Evolutionary conservation across 2,888 invertebrate genomes (phyloP), one percentile per base, ranked within the genome.

Genomic region (Elegia similella): DNA sequence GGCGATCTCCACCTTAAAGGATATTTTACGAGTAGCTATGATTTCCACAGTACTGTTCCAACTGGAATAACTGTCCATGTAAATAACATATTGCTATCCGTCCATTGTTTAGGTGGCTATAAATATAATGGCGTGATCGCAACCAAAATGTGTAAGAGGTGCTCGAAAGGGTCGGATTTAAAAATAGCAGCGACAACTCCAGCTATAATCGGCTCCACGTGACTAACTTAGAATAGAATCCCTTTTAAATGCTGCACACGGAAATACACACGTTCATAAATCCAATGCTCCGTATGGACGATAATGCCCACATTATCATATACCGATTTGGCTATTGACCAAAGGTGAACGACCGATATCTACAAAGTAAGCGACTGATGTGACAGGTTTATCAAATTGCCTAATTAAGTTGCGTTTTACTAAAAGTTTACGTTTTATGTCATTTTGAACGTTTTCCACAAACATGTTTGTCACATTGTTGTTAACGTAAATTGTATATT

Each of bases 301-400:
- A 55, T 55, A 43, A 44, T 55, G 54, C 12, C 44, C 34, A 46
- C 54, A 55, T 44, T 55, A 17, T 53, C 30, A 54, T 55, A 12
- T 17, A 43, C 52, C 43, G 43, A 44, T 55, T 55, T 55, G 54
- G 54, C 44, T 55, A 55, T 55, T 55, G 54, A 44, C 54, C 54
- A 55, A 44, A 44, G 54, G 44, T 55, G 54, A 55, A 32, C 54
- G 54, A 55, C 54, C 54, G 54, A 55, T 55, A 55, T 55, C 32
- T 17, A 55, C 44, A 44, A 44, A 55, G 34, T 43, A 29, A 55
- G 32, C 16, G 16, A 17, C 16, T 55, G 43, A 55, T 55, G 54
- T 55, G 54, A 34, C 54, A 44, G 34, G 54, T 55, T 55, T 46
- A 55, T 44, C 54, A 17, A 32, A 55, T 55, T 55, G 32, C 32